A percentile compares a stretch with the other conserved stretches of the same genome.
Evolutionary conservation across 1,140 invertebrate species (phyloP).

Genomic region (Catajapyx aquilonaris): DNA sequence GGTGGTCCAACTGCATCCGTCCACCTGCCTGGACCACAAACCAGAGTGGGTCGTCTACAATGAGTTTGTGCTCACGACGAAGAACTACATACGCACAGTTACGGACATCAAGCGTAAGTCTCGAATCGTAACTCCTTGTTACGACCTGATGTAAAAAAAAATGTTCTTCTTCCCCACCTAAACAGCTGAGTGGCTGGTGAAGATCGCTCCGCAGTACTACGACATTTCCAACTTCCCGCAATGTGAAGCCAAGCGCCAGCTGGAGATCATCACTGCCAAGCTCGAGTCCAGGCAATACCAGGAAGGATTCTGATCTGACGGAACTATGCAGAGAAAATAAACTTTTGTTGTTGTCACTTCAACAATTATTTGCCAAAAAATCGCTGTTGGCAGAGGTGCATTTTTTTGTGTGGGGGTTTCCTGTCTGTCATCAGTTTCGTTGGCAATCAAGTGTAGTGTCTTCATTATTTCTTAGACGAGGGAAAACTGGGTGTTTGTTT

Average conservation of each 20-base stretch:
- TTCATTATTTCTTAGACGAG: too few species aligned
- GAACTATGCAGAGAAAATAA: neutral
- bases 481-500: too few species aligned
- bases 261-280: conserved; percentile 63
- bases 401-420: too few species aligned
- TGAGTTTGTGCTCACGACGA: conserved; percentile 97
- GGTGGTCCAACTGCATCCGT: conserved; percentile 94
- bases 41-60: conserved; percentile 99
- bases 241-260: conserved; percentile 84
- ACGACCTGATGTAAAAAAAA: neutral
- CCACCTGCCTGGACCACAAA: conserved; percentile 95
- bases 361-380: too few species aligned
- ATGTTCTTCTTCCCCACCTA: conserved; percentile 8
- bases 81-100: conserved; percentile 97
- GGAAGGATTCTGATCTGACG: conserved; percentile 48
- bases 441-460: too few species aligned
- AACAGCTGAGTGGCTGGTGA: conserved; percentile 79
- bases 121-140: neutral
- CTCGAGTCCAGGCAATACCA: conserved; percentile 71
- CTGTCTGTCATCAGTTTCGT: too few species aligned
- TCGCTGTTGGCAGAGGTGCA: too few species aligned
- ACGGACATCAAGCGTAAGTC: conserved; percentile 94
- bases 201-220: conserved; percentile 93
- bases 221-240: conserved; percentile 94
- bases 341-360: too few species aligned